phyloP scores from a whole-genome alignment of 2,113 vertebrate species.

The Monopterus albus region DNA sequence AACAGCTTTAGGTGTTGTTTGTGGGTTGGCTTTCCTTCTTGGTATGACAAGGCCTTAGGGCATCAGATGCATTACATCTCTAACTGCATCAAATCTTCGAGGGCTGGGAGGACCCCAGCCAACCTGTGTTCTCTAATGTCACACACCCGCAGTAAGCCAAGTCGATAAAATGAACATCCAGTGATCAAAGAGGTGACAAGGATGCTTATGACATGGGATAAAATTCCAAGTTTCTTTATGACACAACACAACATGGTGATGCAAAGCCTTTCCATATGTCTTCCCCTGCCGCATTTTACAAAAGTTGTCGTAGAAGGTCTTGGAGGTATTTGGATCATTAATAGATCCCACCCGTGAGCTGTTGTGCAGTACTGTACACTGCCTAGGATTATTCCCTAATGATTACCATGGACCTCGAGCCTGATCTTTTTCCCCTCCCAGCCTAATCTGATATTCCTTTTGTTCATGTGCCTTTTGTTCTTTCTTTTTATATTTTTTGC shows the following conservation, averaged over 20 bases:
- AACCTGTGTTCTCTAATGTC: constrained; percentile 75
- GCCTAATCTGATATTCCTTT: constrained; percentile 82
- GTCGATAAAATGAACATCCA: constrained; percentile 74
- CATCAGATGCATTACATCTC: constrained; percentile 69
- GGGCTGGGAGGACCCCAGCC: constrained; percentile 72
- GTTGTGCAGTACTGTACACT: constrained; percentile 66
- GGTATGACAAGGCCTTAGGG: constrained; percentile 76
- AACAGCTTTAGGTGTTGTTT: constrained; percentile 76
- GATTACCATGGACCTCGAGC: constrained; percentile 71
- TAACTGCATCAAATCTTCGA: constrained; percentile 72
- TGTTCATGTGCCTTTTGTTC: constrained; percentile 83
- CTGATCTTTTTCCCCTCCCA: constrained; percentile 55
- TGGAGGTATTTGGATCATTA: constrained; percentile 77
- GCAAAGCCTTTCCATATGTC: constrained; percentile 58
- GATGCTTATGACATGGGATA: constrained; percentile 67
- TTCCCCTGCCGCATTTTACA: constrained; percentile 62
- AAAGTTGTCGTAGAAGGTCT: constrained; percentile 63
- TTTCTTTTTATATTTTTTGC: constrained; percentile 78
- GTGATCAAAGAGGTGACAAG: constrained; percentile 77
- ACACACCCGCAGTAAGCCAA: constrained; percentile 71
- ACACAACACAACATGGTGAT: constrained; percentile 48
- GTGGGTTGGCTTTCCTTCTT: constrained; percentile 73
- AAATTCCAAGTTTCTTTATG: constrained; percentile 61
- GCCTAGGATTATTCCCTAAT: constrained; percentile 76
- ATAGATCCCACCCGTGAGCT: constrained; percentile 68